Evolutionary conservation across 1,140 invertebrate genomes (phyloP), one percentile per base, ranked within the genome.

Genomic region (Saccostrea glomerata): DNA sequence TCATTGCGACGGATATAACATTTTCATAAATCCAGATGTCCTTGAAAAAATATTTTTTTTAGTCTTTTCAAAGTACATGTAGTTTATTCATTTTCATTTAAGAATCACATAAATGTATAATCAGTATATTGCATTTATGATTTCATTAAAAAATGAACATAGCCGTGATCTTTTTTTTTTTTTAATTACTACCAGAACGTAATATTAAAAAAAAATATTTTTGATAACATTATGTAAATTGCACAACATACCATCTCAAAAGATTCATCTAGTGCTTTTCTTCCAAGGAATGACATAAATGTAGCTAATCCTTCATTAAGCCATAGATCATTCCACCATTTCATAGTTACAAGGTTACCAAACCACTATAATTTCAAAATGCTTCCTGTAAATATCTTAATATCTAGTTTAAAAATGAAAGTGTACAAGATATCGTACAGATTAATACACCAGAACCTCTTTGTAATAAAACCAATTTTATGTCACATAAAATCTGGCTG

Each of bases 261-360:
- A 47, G 47, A 47, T 9, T 97, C 97, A 91, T 97, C 97, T 4
- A 98, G 96, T 96, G 97, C 93, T 66, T 94, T 89, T 5, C 91
- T 91, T 23, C 94, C 95, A 9, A 96, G 92, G 90, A 97, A 97
- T 94, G 98, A 97, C 91, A 98, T 96, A 93, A 97, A 98, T 89
- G 96, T 97, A 0, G 97, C 97, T 90, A 98, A 98, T 1, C 98
- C 98, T 95, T 98, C 98, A 93, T 98, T 98, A n/a, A 98, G 94
- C 97, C 97, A 98, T 20, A 98, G 92, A 92, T 98, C 97, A 93
- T 97, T 97, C 97, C 97, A 98, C 97, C 97, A 97, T 90, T 96
- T 96, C 97, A 97, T 97, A 4, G 97, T 98, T 0, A 98, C 97
- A 40, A 98, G 95, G 94, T 98, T 98, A 23, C 97, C 98, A 94